Evolutionary conservation across 2,113 vertebrate genomes (phyloP).

Genomic region (Centrocercus urophasianus): DNA sequence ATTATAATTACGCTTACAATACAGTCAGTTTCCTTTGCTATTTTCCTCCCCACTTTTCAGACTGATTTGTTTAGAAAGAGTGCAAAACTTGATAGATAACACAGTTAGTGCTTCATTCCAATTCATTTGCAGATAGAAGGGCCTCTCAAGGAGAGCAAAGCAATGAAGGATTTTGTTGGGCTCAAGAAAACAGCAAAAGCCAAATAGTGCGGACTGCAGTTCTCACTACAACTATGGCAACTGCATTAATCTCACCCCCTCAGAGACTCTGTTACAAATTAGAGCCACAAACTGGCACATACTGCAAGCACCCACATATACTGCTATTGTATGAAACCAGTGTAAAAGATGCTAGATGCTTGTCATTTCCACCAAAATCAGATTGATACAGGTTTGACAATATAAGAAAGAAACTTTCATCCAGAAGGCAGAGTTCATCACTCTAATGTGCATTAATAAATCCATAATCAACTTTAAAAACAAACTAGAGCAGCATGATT

Average conservation of each 20-base stretch:
- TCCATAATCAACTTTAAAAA: background rate
- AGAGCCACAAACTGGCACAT: background rate
- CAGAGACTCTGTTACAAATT: background rate
- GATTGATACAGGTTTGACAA: background rate
- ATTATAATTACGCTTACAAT: background rate
- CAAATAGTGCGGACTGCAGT: background rate
- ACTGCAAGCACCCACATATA: background rate
- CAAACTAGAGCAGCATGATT: background rate
- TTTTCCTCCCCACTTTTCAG: background rate
- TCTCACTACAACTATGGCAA: background rate
- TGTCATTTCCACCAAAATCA: background rate
- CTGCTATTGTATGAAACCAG: background rate
- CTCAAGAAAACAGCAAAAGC: background rate
- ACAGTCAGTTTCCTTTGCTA: background rate
- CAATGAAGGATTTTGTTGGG: background rate
- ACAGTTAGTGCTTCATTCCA: background rate
- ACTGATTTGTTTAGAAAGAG: background rate
- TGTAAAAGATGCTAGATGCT: background rate
- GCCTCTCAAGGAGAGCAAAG: background rate
- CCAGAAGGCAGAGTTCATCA: background rate
- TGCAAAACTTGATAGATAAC: background rate
- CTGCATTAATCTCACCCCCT: background rate
- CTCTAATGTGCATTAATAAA: background rate
- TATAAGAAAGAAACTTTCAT: background rate
- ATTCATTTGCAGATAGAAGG: background rate